phyloP scores from a whole-genome alignment of 2,888 invertebrate species.

The Leptodirus hochenwartii region DNA sequence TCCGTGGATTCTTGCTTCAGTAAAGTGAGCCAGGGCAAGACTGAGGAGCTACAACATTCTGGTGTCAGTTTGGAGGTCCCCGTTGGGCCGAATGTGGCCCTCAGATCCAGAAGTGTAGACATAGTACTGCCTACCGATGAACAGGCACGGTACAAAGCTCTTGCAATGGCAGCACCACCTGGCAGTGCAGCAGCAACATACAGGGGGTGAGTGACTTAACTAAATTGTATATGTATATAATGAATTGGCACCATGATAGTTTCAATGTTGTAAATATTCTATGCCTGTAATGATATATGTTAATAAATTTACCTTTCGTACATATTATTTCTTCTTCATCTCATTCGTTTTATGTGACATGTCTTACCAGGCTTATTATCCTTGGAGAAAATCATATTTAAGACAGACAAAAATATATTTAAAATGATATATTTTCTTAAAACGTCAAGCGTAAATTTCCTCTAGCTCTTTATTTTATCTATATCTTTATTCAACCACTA shows the following conservation, averaged over 20 bases:
- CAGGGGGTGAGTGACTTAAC: background rate
- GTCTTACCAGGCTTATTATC: no score
- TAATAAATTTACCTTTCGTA: no score
- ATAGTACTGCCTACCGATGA: slow-evolving; percentile 74
- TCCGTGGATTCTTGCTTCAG: slow-evolving; percentile 79
- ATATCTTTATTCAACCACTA: no score
- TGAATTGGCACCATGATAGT: background rate
- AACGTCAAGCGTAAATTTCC: no score
- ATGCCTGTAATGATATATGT: no score
- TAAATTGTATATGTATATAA: background rate
- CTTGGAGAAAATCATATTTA: no score
- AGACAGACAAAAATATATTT: no score
- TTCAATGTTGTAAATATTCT: no score
- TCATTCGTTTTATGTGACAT: no score
- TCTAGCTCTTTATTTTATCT: no score
- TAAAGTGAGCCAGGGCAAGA: slow-evolving; percentile 52
- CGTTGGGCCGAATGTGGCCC: slow-evolving; percentile 39
- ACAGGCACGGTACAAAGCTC: slow-evolving; percentile 71
- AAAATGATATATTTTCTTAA: no score
- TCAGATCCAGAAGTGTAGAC: slow-evolving; percentile 69
- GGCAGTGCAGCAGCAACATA: slow-evolving; percentile 13
- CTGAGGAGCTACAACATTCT: slow-evolving; percentile 48
- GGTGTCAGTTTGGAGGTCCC: slow-evolving; percentile 49
- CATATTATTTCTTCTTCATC: no score
- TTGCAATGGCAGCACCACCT: slow-evolving; percentile 43